Evolutionary conservation across 2,888 invertebrate genomes (phyloP).

Genomic region (Phengaris alcon): DNA sequence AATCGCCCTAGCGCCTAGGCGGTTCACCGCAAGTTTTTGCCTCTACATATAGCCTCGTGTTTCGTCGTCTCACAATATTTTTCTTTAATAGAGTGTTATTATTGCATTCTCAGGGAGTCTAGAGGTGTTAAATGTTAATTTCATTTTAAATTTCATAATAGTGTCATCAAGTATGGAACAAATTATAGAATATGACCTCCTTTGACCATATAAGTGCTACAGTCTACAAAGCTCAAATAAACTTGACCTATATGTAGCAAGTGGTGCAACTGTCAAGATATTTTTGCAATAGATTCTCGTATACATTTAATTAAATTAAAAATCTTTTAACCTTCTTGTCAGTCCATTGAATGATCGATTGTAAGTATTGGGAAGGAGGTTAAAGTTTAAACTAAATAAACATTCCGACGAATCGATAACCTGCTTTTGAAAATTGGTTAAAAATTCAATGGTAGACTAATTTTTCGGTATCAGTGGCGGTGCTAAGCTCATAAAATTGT

Average conservation of each 20-base stretch:
- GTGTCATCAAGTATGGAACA: not conserved
- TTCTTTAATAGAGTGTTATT: not conserved
- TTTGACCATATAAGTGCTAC: not conserved
- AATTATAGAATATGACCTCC: not conserved
- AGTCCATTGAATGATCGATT: not conserved
- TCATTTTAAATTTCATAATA: not conserved
- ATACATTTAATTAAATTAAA: not conserved
- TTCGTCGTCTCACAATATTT: not conserved
- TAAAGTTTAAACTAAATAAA: not conserved
- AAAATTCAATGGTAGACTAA: too few species aligned
- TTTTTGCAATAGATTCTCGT: not conserved
- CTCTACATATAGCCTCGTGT: not conserved
- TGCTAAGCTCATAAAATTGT: too few species aligned
- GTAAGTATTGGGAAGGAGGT: not conserved
- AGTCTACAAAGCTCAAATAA: not conserved
- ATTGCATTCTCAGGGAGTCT: not conserved
- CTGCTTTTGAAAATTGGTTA: too few species aligned
- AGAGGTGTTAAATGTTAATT: not conserved
- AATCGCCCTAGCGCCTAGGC: not conserved
- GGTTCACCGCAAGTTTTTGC: not conserved
- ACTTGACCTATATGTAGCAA: not conserved
- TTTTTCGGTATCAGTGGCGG: too few species aligned
- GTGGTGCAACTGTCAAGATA: not conserved
- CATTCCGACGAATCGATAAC: too few species aligned
- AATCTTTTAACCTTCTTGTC: not conserved